Conservation (phyloP, 2,113 vertebrate species). For the Erythrocercus mccallii region DNA sequence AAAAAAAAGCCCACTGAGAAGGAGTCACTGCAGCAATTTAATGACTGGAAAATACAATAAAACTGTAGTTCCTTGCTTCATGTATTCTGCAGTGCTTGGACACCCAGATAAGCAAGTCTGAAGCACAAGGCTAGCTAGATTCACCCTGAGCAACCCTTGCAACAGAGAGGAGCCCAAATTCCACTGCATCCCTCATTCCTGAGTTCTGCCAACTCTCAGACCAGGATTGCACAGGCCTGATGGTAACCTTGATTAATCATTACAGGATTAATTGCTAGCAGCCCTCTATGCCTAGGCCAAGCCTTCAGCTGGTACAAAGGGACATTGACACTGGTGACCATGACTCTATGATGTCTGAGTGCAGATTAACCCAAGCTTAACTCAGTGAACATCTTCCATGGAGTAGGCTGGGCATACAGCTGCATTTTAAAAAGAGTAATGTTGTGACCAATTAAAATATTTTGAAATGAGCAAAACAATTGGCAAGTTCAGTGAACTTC, state of each 20-base stretch:
- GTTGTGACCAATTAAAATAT: not conserved
- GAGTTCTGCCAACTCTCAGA: not conserved
- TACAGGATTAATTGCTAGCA: not conserved
- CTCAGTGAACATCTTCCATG: not conserved
- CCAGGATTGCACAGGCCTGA: not conserved
- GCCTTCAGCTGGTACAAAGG: not conserved
- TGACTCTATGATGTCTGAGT: not conserved
- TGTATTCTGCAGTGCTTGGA: not conserved
- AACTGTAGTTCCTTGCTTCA: not conserved
- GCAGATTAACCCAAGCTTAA: not conserved
- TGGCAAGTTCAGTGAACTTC: not conserved
- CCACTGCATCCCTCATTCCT: not conserved
- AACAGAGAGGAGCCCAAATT: not conserved
- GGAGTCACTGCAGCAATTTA: not conserved
- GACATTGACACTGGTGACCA: not conserved
- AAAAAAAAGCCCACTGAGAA: not conserved
- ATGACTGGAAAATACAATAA: not conserved
- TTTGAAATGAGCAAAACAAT: not conserved
- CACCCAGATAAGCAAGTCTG: not conserved
- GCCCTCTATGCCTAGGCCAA: not conserved
- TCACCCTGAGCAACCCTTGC: not conserved
- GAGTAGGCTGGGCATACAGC: not conserved
- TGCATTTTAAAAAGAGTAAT: not conserved
- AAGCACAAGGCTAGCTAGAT: not conserved
- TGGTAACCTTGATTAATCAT: conserved; percentile 12